Base-by-base conservation (phyloP, 1,140 invertebrate genomes). In the Pseudoatta argentina region DNA sequence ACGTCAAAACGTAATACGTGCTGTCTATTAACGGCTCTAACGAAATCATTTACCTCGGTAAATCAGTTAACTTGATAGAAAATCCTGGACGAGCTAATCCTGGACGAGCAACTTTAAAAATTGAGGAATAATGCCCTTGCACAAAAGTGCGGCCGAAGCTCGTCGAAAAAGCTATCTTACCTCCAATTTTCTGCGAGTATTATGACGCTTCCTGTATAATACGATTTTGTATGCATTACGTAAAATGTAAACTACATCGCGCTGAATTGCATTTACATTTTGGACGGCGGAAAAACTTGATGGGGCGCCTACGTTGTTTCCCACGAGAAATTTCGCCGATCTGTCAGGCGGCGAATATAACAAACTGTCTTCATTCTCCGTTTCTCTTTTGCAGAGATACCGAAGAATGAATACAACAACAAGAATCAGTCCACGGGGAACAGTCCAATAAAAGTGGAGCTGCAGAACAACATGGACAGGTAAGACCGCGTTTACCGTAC, bases 361-460 rank as follows among this genome's bases (percentile, higher is more conserved):
- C 71, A 78, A 89, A 87, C 86, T 78, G 48, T 77, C 66, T 86
- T 51, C 85, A 88, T 91, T 5, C 34, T 21, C 55, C 55, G 72
- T 75, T 93, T 94, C 87, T 91, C 59, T 87, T 82, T 91, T 86
- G 59, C 96, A 97, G 98, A 98, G 96, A 97, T 98, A 93, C 97
- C 98, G 95, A 98, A 98, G 95, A 98, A 97, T 96, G 97, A 97
- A 93, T 97, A 98, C 95, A 98, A 98, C 94, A 98, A 98, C 96
- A 98, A 98, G 95, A 97, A 97, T 91, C 97, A 97, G 92, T 97
- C 97, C 66, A 97, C 97, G 87, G 97, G 97, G 93, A 97, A 97
- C 95, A 98, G 97, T 96, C 97, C 97, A 88, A 96, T 96, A 93
- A 97, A 97, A 94, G 96, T 96, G 88, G 96, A 96, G 92, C 94